phyloP scores from a whole-genome alignment of 2,113 vertebrate species.

The Rhineura floridana region DNA sequence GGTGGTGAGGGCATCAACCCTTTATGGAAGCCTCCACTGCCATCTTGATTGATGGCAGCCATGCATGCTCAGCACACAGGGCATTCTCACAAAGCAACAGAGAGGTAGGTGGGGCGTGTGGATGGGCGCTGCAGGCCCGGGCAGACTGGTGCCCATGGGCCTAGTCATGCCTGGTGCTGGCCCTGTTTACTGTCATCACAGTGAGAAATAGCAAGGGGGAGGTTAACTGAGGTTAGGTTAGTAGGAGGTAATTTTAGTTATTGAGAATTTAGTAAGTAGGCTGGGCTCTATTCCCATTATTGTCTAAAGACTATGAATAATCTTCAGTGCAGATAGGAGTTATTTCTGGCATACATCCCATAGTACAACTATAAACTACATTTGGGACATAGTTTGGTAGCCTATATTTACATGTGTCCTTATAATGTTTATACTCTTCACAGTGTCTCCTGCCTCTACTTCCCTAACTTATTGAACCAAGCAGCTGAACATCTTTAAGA shows the following conservation, averaged over 20 bases:
- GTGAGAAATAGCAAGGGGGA: neutral
- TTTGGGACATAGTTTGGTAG: neutral
- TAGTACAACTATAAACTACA: neutral
- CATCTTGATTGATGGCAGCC: too few species aligned
- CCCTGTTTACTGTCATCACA: neutral
- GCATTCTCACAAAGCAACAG: too few species aligned
- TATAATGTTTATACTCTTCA: neutral
- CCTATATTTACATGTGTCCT: neutral
- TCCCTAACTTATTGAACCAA: neutral
- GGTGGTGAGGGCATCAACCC: too few species aligned
- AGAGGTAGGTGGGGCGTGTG: too few species aligned
- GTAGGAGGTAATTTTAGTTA: neutral
- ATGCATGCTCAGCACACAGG: too few species aligned
- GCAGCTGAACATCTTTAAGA: neutral
- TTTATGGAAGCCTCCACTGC: too few species aligned
- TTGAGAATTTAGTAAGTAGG: neutral
- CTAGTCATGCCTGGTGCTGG: too few species aligned
- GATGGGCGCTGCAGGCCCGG: too few species aligned
- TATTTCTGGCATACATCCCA: neutral
- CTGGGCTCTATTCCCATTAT: neutral
- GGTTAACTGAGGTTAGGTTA: neutral
- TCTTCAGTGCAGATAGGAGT: neutral
- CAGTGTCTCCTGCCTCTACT: neutral
- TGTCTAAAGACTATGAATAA: neutral
- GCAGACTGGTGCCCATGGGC: too few species aligned